Percentiles rank a stretch among this genome's conserved stretches.
These are phyloP conservation scores for Nineta flava DNA, from an alignment of 2,888 invertebrate genomes.

Conservation along the genomic window DNA sequence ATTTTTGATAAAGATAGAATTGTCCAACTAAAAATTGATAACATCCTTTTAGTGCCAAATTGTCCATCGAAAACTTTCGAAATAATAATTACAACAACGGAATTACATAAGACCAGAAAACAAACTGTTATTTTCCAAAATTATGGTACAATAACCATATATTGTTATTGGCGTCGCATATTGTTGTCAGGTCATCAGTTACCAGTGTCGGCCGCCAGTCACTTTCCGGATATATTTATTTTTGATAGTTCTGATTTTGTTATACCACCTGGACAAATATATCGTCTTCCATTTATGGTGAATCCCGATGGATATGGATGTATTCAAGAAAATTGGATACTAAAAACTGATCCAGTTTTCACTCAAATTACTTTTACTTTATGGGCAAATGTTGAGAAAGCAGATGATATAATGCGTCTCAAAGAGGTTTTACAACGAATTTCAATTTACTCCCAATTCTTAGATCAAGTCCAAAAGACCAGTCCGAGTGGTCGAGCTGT, in stretches of 20 bases:
- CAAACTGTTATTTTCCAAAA: slow-evolving; percentile 10
- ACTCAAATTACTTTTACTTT: too few relatives aligned
- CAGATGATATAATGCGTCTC: too few relatives aligned
- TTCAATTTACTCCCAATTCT: too few relatives aligned
- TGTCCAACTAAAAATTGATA: background rate
- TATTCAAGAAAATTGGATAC: slow-evolving; percentile 6
- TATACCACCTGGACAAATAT: slow-evolving; percentile 9
- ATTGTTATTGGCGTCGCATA: slow-evolving; percentile 13
- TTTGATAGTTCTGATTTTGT: slow-evolving; percentile 12
- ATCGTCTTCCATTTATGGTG: slow-evolving; percentile 11
- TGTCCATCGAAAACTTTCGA: too few relatives aligned
- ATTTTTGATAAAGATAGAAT: background rate
- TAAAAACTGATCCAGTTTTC: background rate
- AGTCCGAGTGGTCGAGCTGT: too few relatives aligned
- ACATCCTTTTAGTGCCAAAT: background rate
- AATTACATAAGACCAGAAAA: background rate
- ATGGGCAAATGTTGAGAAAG: too few relatives aligned
- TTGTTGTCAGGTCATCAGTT: background rate
- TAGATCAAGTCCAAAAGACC: too few relatives aligned
- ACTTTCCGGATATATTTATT: slow-evolving; percentile 7
- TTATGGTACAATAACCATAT: slow-evolving; percentile 14
- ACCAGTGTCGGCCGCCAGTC: too few relatives aligned
- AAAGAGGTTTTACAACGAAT: too few relatives aligned
- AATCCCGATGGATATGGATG: slow-evolving; percentile 6
- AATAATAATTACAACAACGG: background rate